phyloP scores from a whole-genome alignment of 2,113 vertebrate genomes.

The Lanius collurio region DNA sequence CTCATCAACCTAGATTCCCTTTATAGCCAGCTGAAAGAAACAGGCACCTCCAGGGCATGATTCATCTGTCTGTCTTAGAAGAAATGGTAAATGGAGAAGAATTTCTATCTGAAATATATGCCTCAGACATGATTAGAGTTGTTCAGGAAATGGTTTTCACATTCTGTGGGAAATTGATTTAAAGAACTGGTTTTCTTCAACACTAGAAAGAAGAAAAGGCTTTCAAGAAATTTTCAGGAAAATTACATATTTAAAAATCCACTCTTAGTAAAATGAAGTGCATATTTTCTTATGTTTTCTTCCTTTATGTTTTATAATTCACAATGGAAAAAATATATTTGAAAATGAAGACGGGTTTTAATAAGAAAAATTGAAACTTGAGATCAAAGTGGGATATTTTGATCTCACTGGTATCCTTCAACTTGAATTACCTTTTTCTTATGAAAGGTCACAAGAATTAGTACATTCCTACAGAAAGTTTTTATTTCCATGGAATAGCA shows the following conservation, averaged over 20 bases:
- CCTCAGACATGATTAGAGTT: neutral
- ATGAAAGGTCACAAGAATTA: neutral
- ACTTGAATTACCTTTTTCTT: neutral
- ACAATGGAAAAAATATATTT: neutral
- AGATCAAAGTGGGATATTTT: neutral
- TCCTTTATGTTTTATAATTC: neutral
- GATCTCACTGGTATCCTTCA: neutral
- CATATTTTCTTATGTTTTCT: neutral
- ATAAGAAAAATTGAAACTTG: neutral
- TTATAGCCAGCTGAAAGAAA: conserved; percentile 59
- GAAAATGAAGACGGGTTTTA: neutral
- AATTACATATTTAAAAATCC: neutral
- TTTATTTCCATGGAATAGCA: neutral
- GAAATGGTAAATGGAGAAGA: conserved; percentile 15
- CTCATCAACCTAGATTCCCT: conserved; percentile 67
- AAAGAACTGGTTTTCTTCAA: neutral
- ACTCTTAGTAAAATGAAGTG: neutral
- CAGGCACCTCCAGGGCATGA: conserved; percentile 61
- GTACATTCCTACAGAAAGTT: neutral
- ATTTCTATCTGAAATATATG: conserved; percentile 28
- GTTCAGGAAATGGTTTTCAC: neutral
- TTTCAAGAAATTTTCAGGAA: neutral
- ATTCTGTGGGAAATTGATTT: neutral
- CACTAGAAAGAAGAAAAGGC: neutral
- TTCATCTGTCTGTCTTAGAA: conserved; percentile 56